A percentile compares a stretch with the other conserved stretches of the same genome.
These are phyloP conservation scores for Pygoscelis adeliae DNA, from an alignment of 2,113 vertebrate species.

Conservation along the genomic window DNA sequence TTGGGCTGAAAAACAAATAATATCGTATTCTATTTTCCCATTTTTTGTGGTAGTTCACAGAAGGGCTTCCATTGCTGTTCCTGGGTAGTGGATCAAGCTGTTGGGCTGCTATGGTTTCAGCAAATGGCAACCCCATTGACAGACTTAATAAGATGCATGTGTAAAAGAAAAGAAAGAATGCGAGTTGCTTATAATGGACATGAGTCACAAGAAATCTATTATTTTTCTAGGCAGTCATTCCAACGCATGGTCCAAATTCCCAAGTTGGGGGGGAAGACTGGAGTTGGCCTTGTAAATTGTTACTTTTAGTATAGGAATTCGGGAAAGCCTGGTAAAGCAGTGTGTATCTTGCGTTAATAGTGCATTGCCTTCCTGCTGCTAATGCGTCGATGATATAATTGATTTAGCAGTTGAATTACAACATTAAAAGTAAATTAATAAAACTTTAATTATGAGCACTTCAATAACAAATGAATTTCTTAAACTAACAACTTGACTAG, in stretches of 20 bases:
- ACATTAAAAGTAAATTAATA: constrained; percentile 32
- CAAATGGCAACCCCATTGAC: background rate
- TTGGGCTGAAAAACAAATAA: background rate
- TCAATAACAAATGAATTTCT: constrained; percentile 35
- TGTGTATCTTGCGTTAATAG: background rate
- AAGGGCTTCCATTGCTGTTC: background rate
- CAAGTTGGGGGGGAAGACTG: background rate
- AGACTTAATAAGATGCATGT: background rate
- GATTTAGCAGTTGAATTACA: constrained; percentile 6
- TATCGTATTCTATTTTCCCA: background rate
- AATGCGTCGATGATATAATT: background rate
- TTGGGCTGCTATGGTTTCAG: background rate
- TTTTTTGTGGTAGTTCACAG: background rate
- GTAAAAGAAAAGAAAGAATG: background rate
- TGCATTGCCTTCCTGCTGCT: background rate
- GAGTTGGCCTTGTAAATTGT: background rate
- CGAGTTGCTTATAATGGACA: background rate
- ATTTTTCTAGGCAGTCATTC: background rate
- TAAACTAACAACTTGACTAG: constrained; percentile 18
- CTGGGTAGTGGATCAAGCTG: background rate
- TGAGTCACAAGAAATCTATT: background rate
- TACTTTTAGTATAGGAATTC: background rate
- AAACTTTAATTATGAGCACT: constrained; percentile 10
- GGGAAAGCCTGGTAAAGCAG: background rate
- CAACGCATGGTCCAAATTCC: background rate